Base-by-base conservation (phyloP, 2,888 invertebrate species). In the Tipula confusa region DNA sequence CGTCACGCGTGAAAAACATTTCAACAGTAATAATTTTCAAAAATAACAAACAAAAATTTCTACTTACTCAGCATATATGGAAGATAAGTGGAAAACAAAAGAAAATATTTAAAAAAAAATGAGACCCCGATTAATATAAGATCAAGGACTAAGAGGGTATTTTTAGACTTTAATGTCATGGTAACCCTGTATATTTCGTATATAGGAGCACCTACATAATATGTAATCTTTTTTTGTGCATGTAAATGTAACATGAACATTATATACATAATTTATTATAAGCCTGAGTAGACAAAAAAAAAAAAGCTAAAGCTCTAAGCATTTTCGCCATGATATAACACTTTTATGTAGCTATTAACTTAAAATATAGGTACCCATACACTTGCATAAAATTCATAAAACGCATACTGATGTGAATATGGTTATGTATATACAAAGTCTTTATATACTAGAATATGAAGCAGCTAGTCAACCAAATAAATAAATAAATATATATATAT, bases 401-500 rank as follows among this genome's bases (percentile, higher is more conserved):
- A 64, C 64, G 64, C 64, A 64, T 64, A 64, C 64, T 64, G 13
- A 24, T 64, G 24, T 1, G 24, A 64, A 11, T 64, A 9, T 24
- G 9, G 18, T 64, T n/a, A n/a, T n/a, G n/a, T 64, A 64, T 64
- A 64, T 64, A 64, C 64, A 64, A 43, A 1, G 9, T 64, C 1
- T 13, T n/a, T 43, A 43, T 43, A 15, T 43, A 64, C 64, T 64
- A 9, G 64, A 24, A 2, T 24, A n/a, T 64, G 5, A 80, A 80
- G 29, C 80, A 80, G 15, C 29, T 29, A 80, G 29, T 80, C 80
- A 80, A 80, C 80, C 80, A 31, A 80, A 29, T 80, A 29, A 29
- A 29, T 80, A 15, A 29, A 29, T 2, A 79, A n/a, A 64, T 24
- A 64, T 24, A 64, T 9, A 64, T 9, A 64, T 24, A 11, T 24